Evolutionary conservation across 2,113 vertebrate genomes (phyloP), one percentile per base, ranked within the genome.

Genomic region (Ranitomeya variabilis): DNA sequence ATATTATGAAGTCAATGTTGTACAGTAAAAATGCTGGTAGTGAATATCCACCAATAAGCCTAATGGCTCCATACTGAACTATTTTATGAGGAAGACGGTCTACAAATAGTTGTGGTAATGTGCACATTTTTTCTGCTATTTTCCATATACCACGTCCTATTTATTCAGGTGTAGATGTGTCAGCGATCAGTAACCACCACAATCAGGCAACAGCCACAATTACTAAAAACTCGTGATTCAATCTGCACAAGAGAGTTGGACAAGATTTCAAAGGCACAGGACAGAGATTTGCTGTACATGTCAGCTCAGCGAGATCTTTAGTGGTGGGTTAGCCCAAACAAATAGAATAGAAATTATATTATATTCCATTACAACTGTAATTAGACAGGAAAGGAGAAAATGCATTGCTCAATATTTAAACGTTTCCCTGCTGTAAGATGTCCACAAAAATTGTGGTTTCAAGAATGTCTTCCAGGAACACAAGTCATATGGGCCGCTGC

Each of bases 161-260:
- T 92, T 93, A 89, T 89, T 92, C 90, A 91, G 92, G 89, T 91
- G 88, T 86, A 73, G 74, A 88, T 91, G 90, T 73, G 78, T 82
- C 69, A 91, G 74, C 2, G 21, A 10, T 88, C 90, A 31, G 11
- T 60, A 84, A 52, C 62, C 89, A 90, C 83, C 86, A 37, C 21
- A 4, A 23, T 31, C 45, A 12, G 52, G 10, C 85, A 85, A 26
- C 2, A 23, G 7, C 55, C 45, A 69, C 9, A n/a, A 21, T 37
- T 69, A 21, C 62, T 62, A 62, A 55, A 86, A 59, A 26, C 51
- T 71, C 26, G 83, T 60, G 7, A 15, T 23, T 60, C 71, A 73
- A 19, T 45, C 26, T 64, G 59, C 23, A 54, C 37, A 23, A 67
- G 59, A 83, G 31, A 67, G 37, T 7, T 8, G 15, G 45, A 26